Base-by-base conservation (phyloP, 2,113 vertebrate genomes). In the Tachysurus vachellii region DNA sequence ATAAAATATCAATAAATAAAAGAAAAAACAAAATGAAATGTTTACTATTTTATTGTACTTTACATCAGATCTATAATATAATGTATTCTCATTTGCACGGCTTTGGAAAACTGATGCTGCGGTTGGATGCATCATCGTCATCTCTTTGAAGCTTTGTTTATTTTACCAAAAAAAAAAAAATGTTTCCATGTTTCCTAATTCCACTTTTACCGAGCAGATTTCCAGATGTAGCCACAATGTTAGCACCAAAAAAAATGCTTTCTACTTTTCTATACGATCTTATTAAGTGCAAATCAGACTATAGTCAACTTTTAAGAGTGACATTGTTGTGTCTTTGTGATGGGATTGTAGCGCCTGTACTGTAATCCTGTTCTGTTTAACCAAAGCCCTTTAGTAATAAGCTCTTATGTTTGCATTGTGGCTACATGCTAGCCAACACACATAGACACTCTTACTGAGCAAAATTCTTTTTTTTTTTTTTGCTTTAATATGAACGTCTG, bases 31-130 rank as follows among this genome's bases (percentile, higher is more conserved):
- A 19, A 64, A n/a, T 31, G 47, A n/a, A 77, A 77, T 28, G 42
- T 42, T 44, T 66, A 66, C n/a, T 1, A 4, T 85, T 82, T 88
- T 88, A 82, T 85, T 88, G 54, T 73, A 77, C 23, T 59, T 83
- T 76, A 75, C 81, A 84, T 44, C 17, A 76, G 36, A 11, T 44
- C 23, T 62, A 23, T 23, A 47, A 28, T 66, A 14, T 9, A 36
- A 57, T 7, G 47, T 50, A 84, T 81, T 79, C 44, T 73, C 28
- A 57, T 53, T 82, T 82, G 31, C 21, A 73, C 82, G 80, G 79
- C 68, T 88, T 42, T 81, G 66, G 4, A 80, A 44, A 75, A 61
- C 56, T 31, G 54, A 62, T 73, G 68, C 57, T 23, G 76, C 21
- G 73, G 42, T 4, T 44, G 31, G 64, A 64, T 28, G 7, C 36